Conservation (phyloP, 2,113 vertebrate species). For the Aphyosemion australe region DNA sequence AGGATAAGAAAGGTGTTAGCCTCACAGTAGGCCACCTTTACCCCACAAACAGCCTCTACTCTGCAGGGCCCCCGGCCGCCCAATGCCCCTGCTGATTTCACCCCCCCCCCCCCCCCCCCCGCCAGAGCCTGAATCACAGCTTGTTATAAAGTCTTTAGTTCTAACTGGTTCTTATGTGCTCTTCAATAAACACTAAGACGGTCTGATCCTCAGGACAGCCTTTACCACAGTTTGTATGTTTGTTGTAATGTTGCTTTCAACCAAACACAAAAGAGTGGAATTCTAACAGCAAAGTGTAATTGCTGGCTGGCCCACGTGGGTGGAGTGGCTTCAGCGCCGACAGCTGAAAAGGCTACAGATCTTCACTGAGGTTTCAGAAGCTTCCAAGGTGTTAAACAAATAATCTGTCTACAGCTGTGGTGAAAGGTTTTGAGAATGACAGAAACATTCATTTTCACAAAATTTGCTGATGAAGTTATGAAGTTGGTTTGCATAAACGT, state of each 20-base stretch:
- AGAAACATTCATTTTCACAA: too few relatives aligned
- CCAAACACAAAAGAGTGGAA: neutral
- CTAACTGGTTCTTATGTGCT: slow-evolving; percentile 39
- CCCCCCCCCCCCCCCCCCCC: slow-evolving; percentile 30
- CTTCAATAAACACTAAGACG: slow-evolving; percentile 52
- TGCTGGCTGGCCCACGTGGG: too few relatives aligned
- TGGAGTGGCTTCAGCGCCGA: too few relatives aligned
- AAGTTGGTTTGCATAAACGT: too few relatives aligned
- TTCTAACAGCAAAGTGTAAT: too few relatives aligned
- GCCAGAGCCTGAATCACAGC: slow-evolving; percentile 18
- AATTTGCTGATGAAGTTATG: too few relatives aligned
- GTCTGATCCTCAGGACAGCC: slow-evolving; percentile 1
- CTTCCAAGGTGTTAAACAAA: too few relatives aligned
- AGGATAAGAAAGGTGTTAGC: neutral
- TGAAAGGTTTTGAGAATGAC: too few relatives aligned
- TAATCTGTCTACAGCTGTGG: too few relatives aligned
- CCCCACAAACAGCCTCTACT: slow-evolving; percentile 7
- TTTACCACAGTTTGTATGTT: neutral
- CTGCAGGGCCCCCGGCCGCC: neutral
- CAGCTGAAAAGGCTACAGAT: too few relatives aligned
- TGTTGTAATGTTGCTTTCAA: neutral
- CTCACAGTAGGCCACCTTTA: slow-evolving; percentile 10
- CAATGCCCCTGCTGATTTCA: slow-evolving; percentile 11
- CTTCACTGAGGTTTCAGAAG: too few relatives aligned
- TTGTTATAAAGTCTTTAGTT: slow-evolving; percentile 51